Evolutionary conservation across 2,797 vertebrate genomes (phyloP), one percentile per base, ranked within the genome.

Genomic region (Falco biarmicus): DNA sequence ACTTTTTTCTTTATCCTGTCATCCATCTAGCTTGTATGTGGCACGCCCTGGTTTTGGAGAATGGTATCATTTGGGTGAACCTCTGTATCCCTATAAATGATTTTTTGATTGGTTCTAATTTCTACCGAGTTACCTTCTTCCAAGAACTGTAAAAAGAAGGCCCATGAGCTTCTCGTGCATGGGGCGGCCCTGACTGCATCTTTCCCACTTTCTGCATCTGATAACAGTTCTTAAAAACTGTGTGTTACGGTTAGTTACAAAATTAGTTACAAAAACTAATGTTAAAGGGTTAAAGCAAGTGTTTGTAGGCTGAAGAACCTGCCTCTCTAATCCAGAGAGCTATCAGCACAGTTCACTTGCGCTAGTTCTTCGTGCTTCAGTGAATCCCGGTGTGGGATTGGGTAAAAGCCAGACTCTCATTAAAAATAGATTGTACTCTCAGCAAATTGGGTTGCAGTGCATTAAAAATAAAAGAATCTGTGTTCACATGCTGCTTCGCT

Each of bases 351-450:
- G 75, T 89, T 87, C 53, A 37, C 65, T 81, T 29, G 11, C 47
- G 34, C 68, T 89, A 32, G 43, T 89, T 95, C 54, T 93, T 93
- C 89, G 69, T 79, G 94, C 94, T 78, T 92, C 90, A 57, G 61
- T 89, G 79, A 89, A 69, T 89, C 50, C 59, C 89, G 60, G 11
- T 78, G 73, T 53, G 84, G 92, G 54, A 75, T 7, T 96, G 96
- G 93, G 54, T 85, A 85, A 78, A 97, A 96, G 82, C 96, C 96
- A 96, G 87, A 53, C 69, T 76, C 80, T 94, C 93, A 95, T 97
- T 95, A 96, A 94, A 96, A 94, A 94, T 87, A 95, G 82, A 95
- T 89, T 73, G 76, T 53, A 41, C n/a, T 78, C 66, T 80, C 65
- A 73, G 69, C 53, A 4, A 96, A 89, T 86, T 89, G 92, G 79